These are phyloP conservation scores for Tyria jacobaeae DNA, from an alignment of 2,888 invertebrate species.

Conservation along the genomic window DNA sequence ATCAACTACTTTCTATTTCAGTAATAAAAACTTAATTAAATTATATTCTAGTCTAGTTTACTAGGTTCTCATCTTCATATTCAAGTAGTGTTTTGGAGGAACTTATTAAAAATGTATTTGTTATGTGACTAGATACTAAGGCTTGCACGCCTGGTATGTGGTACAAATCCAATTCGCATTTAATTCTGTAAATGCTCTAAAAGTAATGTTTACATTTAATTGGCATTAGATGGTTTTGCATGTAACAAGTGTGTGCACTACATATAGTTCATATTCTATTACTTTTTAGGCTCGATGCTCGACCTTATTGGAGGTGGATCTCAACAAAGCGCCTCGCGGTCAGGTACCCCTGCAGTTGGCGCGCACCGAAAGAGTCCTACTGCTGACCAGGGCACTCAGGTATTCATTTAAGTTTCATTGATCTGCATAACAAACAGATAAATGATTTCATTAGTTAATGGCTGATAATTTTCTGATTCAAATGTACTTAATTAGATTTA, in stretches of 20 bases:
- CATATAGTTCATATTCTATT: not conserved
- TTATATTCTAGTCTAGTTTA: too few relatives aligned
- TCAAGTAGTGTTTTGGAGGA: too few relatives aligned
- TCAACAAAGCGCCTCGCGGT: conserved; percentile 88
- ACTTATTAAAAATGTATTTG: too few relatives aligned
- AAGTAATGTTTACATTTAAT: not conserved
- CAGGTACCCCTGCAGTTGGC: conserved; percentile 92
- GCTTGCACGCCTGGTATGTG: too few relatives aligned
- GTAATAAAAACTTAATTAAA: too few relatives aligned
- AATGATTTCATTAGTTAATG: not conserved
- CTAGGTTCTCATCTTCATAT: too few relatives aligned
- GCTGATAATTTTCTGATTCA: not conserved
- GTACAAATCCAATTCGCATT: too few relatives aligned
- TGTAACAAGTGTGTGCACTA: not conserved
- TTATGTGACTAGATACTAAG: too few relatives aligned
- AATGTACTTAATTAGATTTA: not conserved
- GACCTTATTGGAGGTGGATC: conserved; percentile 90
- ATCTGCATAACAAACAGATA: not conserved
- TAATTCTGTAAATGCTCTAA: too few relatives aligned
- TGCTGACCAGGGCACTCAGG: conserved; percentile 94
- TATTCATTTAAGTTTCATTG: conserved; percentile 38
- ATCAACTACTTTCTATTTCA: too few relatives aligned
- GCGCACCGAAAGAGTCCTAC: conserved; percentile 94
- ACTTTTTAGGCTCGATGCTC: conserved; percentile 84
- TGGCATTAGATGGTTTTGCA: conserved; percentile 8